Percentiles rank a stretch among this genome's conserved stretches.
Evolutionary conservation across 2,797 vertebrate genomes (phyloP).

Genomic region (Eurystomus glaucurus): DNA sequence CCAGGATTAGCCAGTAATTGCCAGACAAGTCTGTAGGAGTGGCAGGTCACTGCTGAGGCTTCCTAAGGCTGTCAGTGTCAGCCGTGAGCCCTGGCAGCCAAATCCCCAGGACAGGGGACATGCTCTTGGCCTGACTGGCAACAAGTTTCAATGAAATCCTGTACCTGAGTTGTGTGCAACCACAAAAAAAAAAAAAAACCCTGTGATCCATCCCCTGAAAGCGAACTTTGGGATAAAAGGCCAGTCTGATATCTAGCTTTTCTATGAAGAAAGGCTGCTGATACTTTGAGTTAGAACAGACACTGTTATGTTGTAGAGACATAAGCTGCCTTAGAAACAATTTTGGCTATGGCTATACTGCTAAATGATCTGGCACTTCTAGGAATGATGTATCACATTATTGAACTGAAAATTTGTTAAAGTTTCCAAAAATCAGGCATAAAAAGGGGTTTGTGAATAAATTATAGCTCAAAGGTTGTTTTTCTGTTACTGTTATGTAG

Average conservation of each 20-base stretch:
- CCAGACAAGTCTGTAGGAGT: neutral
- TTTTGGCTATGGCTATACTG: neutral
- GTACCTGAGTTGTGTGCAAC: neutral
- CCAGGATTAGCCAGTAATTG: neutral
- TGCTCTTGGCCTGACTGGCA: neutral
- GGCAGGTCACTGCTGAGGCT: neutral
- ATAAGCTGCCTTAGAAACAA: neutral
- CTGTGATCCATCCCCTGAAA: neutral
- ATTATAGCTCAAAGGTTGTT: neutral
- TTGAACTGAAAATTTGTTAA: neutral
- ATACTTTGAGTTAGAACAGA: neutral
- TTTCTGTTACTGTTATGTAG: neutral
- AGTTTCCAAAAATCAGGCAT: neutral
- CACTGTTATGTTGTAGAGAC: neutral
- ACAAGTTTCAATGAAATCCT: neutral
- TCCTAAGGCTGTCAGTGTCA: neutral
- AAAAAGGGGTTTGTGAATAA: neutral
- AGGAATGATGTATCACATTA: neutral
- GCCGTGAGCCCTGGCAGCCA: neutral
- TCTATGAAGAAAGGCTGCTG: neutral
- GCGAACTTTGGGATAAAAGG: neutral
- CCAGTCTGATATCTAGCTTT: neutral
- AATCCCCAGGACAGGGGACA: neutral
- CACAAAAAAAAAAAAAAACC: neutral
- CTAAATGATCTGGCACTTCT: neutral